A percentile compares a stretch with the other conserved stretches of the same genome.
These are phyloP conservation scores for Erpetoichthys calabaricus DNA, from an alignment of 2,797 vertebrate species.

Conservation along the genomic window DNA sequence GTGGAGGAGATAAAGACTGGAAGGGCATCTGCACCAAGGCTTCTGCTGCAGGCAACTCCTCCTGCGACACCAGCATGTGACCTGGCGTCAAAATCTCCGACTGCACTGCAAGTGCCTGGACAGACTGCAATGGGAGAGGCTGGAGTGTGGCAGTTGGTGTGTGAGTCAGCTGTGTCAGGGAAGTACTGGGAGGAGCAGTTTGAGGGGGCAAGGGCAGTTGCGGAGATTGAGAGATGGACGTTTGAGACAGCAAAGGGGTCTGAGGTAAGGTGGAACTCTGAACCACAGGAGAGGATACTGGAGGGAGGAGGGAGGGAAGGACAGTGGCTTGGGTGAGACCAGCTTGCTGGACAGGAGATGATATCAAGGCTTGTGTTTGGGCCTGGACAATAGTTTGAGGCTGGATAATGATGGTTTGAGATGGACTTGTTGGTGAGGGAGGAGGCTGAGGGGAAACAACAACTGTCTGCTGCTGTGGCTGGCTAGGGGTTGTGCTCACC, in stretches of 20 bases:
- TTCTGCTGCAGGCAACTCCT: slow-evolving; percentile 68
- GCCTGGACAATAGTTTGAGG: slow-evolving; percentile 61
- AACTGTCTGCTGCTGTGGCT: slow-evolving; percentile 62
- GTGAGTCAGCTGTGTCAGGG: slow-evolving; percentile 47
- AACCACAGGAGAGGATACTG: slow-evolving; percentile 37
- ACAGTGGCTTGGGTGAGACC: slow-evolving; percentile 27
- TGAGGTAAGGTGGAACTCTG: slow-evolving; percentile 32
- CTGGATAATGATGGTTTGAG: slow-evolving; percentile 57
- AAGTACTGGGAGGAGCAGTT: slow-evolving; percentile 38
- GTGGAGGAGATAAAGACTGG: slow-evolving; percentile 70
- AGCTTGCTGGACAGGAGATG: slow-evolving; percentile 40
- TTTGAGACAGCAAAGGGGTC: slow-evolving; percentile 44
- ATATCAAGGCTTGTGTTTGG: slow-evolving; percentile 36
- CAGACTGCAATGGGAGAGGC: slow-evolving; percentile 55
- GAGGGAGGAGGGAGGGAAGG: slow-evolving; percentile 40
- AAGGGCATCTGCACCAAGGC: slow-evolving; percentile 74
- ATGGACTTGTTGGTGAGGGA: slow-evolving; percentile 59
- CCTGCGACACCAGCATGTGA: slow-evolving; percentile 66
- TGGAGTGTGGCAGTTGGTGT: slow-evolving; percentile 49
- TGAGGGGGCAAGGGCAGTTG: slow-evolving; percentile 46
- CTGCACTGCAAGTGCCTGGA: slow-evolving; percentile 65
- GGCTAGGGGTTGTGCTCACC: slow-evolving; percentile 38
- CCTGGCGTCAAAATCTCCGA: slow-evolving; percentile 68
- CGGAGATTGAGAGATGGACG: slow-evolving; percentile 39
- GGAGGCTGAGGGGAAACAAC: slow-evolving; percentile 67